Percentiles rank a stretch among this genome's conserved stretches.
phyloP scores from a whole-genome alignment of 2,113 vertebrate genomes.

The Serilophus lunatus region DNA sequence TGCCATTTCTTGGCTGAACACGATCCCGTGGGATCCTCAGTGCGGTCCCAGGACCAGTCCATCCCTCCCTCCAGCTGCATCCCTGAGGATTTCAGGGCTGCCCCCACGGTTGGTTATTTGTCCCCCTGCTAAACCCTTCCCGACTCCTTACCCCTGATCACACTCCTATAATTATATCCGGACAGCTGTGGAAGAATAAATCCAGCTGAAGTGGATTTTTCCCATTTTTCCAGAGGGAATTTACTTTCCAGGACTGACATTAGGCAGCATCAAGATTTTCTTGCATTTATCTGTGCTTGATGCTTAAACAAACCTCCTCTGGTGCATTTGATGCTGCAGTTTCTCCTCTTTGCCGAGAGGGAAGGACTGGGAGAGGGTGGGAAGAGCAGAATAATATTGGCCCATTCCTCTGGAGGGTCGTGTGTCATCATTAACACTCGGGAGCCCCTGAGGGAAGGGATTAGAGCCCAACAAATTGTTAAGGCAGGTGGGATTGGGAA shows the following conservation, averaged over 20 bases:
- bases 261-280: background rate
- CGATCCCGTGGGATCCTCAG: background rate
- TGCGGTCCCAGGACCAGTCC: too few relatives aligned
- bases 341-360: background rate
- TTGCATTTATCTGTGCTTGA: accelerated
- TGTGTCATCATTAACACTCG: background rate
- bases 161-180: background rate
- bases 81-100: background rate
- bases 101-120: background rate
- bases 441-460: background rate
- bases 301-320: background rate
- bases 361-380: background rate
- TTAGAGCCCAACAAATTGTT: background rate
- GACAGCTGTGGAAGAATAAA: background rate
- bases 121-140: background rate
- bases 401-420: background rate
- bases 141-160: background rate
- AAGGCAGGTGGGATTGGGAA: background rate
- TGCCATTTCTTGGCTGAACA: background rate
- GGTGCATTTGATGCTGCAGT: background rate
- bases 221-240: background rate
- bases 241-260: accelerated
- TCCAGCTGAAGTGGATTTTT: background rate
- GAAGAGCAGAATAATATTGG: background rate
- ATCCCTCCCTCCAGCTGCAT: background rate